phyloP scores from a whole-genome alignment of 2,113 vertebrate species.

The Gobius niger region DNA sequence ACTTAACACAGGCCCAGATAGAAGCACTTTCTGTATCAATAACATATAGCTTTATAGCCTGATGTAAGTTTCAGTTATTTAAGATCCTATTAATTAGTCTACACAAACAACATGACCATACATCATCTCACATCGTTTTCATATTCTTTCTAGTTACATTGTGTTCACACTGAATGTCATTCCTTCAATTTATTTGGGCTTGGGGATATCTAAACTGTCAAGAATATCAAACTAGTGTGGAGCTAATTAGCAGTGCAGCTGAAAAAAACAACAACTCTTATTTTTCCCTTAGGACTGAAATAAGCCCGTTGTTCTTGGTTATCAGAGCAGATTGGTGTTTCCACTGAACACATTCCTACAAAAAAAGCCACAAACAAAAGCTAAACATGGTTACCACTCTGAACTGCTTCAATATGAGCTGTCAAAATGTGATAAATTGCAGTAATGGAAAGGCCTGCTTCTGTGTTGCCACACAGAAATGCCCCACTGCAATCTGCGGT shows the following conservation, averaged over 20 bases:
- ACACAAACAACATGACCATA: too few species aligned
- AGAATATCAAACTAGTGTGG: too few species aligned
- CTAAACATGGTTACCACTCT: conserved; percentile 7
- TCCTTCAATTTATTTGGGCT: too few species aligned
- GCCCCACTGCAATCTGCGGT: conserved; percentile 16
- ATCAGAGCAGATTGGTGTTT: conserved; percentile 42
- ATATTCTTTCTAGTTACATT: too few species aligned
- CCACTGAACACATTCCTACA: conserved; percentile 24
- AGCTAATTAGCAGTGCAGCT: too few species aligned
- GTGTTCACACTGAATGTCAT: too few species aligned
- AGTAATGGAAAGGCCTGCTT: conserved; percentile 13
- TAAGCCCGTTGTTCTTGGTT: conserved; percentile 14
- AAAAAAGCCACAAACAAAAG: conserved; percentile 5
- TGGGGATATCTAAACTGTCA: too few species aligned
- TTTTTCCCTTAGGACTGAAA: too few species aligned
- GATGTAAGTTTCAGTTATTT: not conserved
- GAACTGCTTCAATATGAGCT: conserved; percentile 31
- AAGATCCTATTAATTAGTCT: not conserved
- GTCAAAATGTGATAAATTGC: conserved; percentile 47
- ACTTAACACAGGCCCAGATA: conserved; percentile 17
- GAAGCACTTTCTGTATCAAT: conserved; percentile 22
- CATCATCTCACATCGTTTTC: too few species aligned
- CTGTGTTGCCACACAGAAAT: conserved; percentile 19
- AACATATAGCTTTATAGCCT: not conserved
- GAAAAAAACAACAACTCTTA: too few species aligned